phyloP scores from a whole-genome alignment of 1,140 invertebrate genomes.

The Plectrocnemia conspersa region DNA sequence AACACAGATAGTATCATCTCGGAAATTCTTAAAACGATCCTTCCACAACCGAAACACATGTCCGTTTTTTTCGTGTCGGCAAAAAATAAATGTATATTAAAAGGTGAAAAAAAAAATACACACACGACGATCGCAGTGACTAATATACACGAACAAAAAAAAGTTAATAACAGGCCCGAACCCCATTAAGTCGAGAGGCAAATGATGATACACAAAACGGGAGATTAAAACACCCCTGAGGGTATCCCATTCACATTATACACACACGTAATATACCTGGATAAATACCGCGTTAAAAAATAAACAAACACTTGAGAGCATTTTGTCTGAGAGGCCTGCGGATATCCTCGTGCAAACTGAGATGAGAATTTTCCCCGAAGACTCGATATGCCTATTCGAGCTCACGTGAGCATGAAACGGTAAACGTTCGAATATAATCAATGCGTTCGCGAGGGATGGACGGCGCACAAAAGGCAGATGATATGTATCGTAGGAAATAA shows the following conservation, averaged over 20 bases:
- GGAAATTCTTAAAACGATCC: not conserved
- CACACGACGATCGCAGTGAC: constrained; percentile 16
- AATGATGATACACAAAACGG: constrained; percentile 19
- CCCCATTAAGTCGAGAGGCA: constrained; percentile 18
- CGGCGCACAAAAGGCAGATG: constrained; percentile 27
- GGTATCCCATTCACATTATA: constrained; percentile 24
- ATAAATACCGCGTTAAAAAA: constrained; percentile 31
- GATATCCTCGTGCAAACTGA: not conserved
- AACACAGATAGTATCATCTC: no score
- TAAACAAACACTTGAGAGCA: constrained; percentile 29
- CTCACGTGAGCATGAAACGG: constrained; percentile 35
- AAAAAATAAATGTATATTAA: no score
- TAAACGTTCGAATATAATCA: constrained; percentile 33
- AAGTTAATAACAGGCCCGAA: constrained; percentile 30
- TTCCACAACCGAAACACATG: constrained; percentile 3
- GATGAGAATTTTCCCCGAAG: constrained; percentile 7
- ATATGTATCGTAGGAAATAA: constrained; percentile 31
- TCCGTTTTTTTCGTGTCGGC: not conserved
- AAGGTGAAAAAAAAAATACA: constrained; percentile 19
- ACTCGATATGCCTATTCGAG: constrained; percentile 27
- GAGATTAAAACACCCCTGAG: constrained; percentile 27
- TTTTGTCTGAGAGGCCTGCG: not conserved
- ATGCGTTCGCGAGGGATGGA: constrained; percentile 21
- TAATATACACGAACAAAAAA: constrained; percentile 24
- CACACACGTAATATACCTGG: constrained; percentile 16